A percentile compares a stretch with the other conserved stretches of the same genome.
These are phyloP conservation scores for Gryllus longicercus DNA, from an alignment of 2,888 invertebrate genomes.

Conservation along the genomic window DNA sequence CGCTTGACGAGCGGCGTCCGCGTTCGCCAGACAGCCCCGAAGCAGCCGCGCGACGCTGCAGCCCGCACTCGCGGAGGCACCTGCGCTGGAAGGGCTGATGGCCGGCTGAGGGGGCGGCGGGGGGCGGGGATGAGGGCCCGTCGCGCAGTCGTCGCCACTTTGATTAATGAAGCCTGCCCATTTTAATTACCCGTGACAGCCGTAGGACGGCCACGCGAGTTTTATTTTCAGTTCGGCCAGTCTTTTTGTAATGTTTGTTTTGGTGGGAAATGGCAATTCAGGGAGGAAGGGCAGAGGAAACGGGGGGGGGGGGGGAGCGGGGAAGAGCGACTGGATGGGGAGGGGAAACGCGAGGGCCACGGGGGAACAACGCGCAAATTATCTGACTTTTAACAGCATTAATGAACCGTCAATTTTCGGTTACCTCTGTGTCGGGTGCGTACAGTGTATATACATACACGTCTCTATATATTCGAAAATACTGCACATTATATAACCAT, in stretches of 20 bases:
- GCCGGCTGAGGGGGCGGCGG: not conserved
- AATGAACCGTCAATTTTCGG: slow-evolving; percentile 24
- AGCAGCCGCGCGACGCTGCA: too few relatives aligned
- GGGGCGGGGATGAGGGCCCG: not conserved
- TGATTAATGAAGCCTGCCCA: slow-evolving; percentile 17
- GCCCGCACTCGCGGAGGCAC: too few relatives aligned
- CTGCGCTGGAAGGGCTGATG: too few relatives aligned
- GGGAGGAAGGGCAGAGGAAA: not conserved
- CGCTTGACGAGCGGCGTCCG: too few relatives aligned
- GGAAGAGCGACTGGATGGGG: not conserved
- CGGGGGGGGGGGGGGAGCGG: not conserved
- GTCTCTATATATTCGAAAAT: not conserved
- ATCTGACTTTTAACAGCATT: slow-evolving; percentile 25
- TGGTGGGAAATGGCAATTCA: slow-evolving; percentile 10
- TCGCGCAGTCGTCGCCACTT: slow-evolving; percentile 7
- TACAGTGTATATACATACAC: not conserved
- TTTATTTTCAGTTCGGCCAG: slow-evolving; percentile 8
- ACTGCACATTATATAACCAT: not conserved
- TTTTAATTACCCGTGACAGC: slow-evolving; percentile 17
- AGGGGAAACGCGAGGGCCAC: not conserved
- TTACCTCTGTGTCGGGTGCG: slow-evolving; percentile 11
- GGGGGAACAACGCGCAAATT: slow-evolving; percentile 20
- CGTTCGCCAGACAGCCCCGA: too few relatives aligned
- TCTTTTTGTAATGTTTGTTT: slow-evolving; percentile 11
- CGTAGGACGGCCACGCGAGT: slow-evolving; percentile 4